Evolutionary conservation across 2,797 vertebrate genomes (phyloP).

Genomic region (Eurystomus glaucurus): DNA sequence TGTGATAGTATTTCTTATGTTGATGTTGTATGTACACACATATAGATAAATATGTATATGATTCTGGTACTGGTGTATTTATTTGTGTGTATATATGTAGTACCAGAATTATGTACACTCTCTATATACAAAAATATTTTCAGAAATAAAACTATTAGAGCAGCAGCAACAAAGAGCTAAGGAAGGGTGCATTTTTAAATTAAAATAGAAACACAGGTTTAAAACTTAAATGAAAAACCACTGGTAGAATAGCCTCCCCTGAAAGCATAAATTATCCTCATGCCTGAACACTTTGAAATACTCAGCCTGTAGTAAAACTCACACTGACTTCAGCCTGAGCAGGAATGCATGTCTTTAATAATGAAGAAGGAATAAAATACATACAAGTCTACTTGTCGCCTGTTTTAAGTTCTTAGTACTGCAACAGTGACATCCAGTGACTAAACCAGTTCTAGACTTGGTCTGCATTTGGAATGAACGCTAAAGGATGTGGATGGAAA

Average conservation of each 20-base stretch:
- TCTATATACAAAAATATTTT: background rate
- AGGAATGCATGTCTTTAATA: background rate
- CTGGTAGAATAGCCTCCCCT: background rate
- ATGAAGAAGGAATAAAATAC: background rate
- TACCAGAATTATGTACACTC: background rate
- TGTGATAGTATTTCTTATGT: background rate
- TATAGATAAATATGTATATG: background rate
- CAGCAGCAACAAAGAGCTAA: background rate
- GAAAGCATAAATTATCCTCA: background rate
- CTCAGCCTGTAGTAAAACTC: background rate
- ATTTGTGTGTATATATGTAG: background rate
- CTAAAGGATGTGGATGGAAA: rapidly evolving
- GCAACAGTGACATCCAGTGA: slow-evolving; percentile 64
- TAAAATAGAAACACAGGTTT: background rate
- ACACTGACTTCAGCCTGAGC: background rate
- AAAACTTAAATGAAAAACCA: background rate
- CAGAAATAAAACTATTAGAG: background rate
- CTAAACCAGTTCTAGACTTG: background rate
- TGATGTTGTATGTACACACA: rapidly evolving
- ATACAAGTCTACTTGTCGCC: background rate
- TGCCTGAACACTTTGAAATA: background rate
- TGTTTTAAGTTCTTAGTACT: background rate
- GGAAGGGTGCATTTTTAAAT: background rate
- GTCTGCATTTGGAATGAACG: background rate
- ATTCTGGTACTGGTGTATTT: background rate